Evolutionary conservation across 2,888 invertebrate species (phyloP).

Genomic region (Agonopterix alstromeriana): DNA sequence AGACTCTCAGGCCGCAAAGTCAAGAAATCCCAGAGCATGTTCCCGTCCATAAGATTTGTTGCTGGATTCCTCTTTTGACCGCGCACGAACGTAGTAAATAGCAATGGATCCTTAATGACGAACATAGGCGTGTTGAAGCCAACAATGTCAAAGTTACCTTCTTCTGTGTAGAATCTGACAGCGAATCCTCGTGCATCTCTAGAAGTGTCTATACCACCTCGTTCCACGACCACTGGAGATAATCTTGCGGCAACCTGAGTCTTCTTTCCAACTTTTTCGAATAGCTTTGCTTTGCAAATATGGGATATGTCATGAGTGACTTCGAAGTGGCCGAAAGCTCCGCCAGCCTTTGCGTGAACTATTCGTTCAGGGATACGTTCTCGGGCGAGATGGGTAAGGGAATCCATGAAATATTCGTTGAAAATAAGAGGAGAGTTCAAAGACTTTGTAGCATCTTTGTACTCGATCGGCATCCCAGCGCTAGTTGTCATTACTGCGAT

Average conservation of each 20-base stretch:
- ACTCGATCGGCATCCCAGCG: conserved; percentile 86
- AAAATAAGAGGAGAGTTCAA: conserved; percentile 87
- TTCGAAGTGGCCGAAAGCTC: conserved; percentile 90
- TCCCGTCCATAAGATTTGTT: conserved; percentile 88
- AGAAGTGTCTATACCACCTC: conserved; percentile 89
- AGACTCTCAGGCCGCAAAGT: conserved; percentile 88
- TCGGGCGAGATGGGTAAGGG: conserved; percentile 86
- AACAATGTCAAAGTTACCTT: conserved; percentile 92
- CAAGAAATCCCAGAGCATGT: conserved; percentile 96
- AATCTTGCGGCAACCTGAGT: conserved; percentile 86
- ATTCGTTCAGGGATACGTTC: conserved; percentile 95
- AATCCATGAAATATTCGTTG: conserved; percentile 85
- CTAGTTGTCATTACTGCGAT: conserved; percentile 81
- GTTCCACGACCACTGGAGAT: conserved; percentile 88
- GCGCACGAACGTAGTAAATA: conserved; percentile 94
- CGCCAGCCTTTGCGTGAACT: conserved; percentile 95
- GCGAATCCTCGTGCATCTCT: conserved; percentile 94
- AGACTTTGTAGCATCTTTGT: conserved; percentile 82
- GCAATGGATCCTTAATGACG: conserved; percentile 89
- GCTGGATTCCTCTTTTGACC: conserved; percentile 95
- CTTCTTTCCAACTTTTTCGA: conserved; percentile 82
- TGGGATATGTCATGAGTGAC: conserved; percentile 87
- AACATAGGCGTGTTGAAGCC: conserved; percentile 93
- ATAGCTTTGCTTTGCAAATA: conserved; percentile 85
- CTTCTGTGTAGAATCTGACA: conserved; percentile 92